These are phyloP conservation scores for Clivina fossor DNA, from an alignment of 2,888 invertebrate species.

Conservation along the genomic window DNA sequence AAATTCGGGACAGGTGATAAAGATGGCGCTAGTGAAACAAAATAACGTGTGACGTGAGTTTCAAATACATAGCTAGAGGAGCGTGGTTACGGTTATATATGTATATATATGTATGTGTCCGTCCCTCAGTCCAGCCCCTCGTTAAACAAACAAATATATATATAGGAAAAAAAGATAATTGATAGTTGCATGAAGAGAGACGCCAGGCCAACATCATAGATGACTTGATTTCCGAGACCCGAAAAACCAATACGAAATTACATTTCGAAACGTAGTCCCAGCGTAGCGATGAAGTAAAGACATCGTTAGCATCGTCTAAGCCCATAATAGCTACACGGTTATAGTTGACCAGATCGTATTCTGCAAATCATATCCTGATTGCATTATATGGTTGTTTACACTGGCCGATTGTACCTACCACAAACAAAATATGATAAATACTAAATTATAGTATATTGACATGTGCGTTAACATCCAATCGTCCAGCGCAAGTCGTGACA, in stretches of 20 bases:
- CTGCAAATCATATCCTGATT: not conserved
- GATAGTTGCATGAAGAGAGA: slow-evolving; percentile 8
- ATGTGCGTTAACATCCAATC: slow-evolving; percentile 45
- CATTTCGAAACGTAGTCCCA: slow-evolving; percentile 5
- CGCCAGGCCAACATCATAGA: slow-evolving; percentile 7
- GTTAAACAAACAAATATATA: slow-evolving; percentile 16
- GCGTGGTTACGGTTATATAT: no score
- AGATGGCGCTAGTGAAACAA: no score
- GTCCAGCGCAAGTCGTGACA: slow-evolving; percentile 39
- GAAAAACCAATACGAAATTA: slow-evolving; percentile 28
- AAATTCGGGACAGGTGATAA: no score
- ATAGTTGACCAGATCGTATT: slow-evolving; percentile 17
- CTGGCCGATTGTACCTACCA: slow-evolving; percentile 45
- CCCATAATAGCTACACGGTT: slow-evolving; percentile 38
- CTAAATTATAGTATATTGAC: slow-evolving; percentile 45
- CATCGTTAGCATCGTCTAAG: slow-evolving; percentile 40
- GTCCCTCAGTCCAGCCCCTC: slow-evolving; percentile 6
- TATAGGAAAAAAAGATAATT: slow-evolving; percentile 28
- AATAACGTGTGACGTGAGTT: no score
- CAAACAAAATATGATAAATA: slow-evolving; percentile 46
- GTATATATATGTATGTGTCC: no score
- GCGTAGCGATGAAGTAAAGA: slow-evolving; percentile 35
- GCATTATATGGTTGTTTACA: slow-evolving; percentile 15
- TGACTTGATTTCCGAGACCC: slow-evolving; percentile 29
- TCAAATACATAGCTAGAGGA: no score